Evolutionary conservation across 2,888 invertebrate genomes (phyloP), one percentile per base, ranked within the genome.

Genomic region (Patella ulyssiponensis): DNA sequence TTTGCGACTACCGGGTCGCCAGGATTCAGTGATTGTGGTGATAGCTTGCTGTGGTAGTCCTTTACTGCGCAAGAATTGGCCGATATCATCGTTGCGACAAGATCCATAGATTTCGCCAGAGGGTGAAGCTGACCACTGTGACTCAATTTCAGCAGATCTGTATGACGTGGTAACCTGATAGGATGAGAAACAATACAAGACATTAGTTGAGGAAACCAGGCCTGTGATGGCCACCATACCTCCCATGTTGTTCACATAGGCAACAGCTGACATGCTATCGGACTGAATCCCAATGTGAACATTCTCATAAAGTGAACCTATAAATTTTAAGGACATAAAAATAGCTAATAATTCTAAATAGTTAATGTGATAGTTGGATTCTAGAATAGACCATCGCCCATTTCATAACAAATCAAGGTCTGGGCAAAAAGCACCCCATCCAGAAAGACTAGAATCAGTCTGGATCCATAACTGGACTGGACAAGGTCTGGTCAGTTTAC

Each of bases 131-230:
- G 15, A 4, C 73, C 54, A 44, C 69, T 51, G 27, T 27, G 27
- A 27, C 77, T 52, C 27, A 27, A 27, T 2, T 44, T 69, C 27
- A 80, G 54, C 14, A 83, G 54, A 52, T 81, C 79, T 64, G 54
- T 69, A 74, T 79, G 80, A 33, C 80, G 14, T 17, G 79, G 79
- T 17, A 80, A 27, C 52, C 79, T 80, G 51, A 78, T 53, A 72
- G 81, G 83, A 74, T 73, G 69, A 73, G 78, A 76, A 73, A 69
- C 56, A 27, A 80, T 58, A 52, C 64, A 54, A 33, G 74, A 69
- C 15, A 78, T 27, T 27, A 27, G 27, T 27, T 71, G 9, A 69
- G 82, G 77, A 80, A 81, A 84, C 81, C 80, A 82, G 54, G 69
- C 20, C 58, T 81, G 82, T 15, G 78, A 75, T 74, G 12, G 52